Evolutionary conservation across 2,113 vertebrate genomes (phyloP).

Genomic region (Ailurus styani): DNA sequence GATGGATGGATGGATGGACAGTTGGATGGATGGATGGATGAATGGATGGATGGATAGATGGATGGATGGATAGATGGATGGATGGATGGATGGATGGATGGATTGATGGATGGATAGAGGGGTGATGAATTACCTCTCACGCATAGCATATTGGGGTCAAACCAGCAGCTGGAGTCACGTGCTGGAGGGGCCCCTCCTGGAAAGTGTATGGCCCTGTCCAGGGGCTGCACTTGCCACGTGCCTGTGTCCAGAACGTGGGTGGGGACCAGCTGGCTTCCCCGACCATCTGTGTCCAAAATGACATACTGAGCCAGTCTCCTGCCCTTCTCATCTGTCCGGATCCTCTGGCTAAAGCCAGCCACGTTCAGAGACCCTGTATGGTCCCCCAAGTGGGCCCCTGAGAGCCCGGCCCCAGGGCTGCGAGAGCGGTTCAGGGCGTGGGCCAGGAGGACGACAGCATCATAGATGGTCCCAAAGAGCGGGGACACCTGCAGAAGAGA

Average conservation of each 20-base stretch:
- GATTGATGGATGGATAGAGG: neutral
- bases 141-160: conserved; percentile 85
- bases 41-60: neutral
- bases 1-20: neutral
- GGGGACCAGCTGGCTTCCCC: conserved; percentile 81
- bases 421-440: conserved; percentile 83
- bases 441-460: conserved; percentile 89
- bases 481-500: conserved; percentile 85
- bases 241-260: conserved; percentile 84
- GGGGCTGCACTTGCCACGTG: conserved; percentile 74
- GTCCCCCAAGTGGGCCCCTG: conserved; percentile 82
- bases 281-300: conserved; percentile 88
- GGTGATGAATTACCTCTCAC: conserved; percentile 83
- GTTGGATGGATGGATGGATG: neutral
- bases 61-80: neutral
- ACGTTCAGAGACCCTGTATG: conserved; percentile 84
- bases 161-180: conserved; percentile 91
- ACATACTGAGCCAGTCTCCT: conserved; percentile 84
- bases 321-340: conserved; percentile 83
- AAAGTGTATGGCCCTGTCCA: conserved; percentile 84
- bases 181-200: conserved; percentile 83
- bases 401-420: conserved; percentile 75
- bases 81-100: no score
- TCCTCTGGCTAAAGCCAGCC: conserved; percentile 87
- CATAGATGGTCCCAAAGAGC: conserved; percentile 94